These are phyloP conservation scores for Heteromormyrus szaboi DNA, from an alignment of 2,797 vertebrate genomes.

Conservation along the genomic window DNA sequence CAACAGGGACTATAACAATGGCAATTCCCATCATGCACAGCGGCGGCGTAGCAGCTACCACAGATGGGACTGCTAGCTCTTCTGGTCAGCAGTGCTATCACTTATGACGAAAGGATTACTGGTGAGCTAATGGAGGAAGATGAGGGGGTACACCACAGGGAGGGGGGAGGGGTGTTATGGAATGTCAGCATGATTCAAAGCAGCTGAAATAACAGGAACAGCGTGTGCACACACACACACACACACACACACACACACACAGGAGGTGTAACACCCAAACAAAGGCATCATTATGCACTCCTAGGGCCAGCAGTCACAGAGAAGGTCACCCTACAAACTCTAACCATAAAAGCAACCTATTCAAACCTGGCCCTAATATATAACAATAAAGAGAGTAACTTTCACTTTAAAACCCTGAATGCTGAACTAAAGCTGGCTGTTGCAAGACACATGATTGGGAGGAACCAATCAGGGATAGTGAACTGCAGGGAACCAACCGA, in stretches of 20 bases:
- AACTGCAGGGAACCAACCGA: not conserved
- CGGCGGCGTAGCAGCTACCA: not conserved
- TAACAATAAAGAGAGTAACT: not conserved
- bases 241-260: not conserved
- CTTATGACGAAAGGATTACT: slow-evolving; percentile 8
- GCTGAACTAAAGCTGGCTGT: not conserved
- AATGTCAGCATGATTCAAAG: slow-evolving; percentile 63
- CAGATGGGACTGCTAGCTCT: not conserved
- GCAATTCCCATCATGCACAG: slow-evolving; percentile 9
- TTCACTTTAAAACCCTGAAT: slow-evolving; percentile 11
- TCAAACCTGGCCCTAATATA: slow-evolving; percentile 38
- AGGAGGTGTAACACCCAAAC: not conserved
- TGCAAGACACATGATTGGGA: not conserved
- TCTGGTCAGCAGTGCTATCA: not conserved
- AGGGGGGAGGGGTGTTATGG: slow-evolving; percentile 40
- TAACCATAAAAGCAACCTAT: slow-evolving; percentile 48
- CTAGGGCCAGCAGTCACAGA: slow-evolving; percentile 18
- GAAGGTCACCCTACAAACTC: slow-evolving; percentile 29
- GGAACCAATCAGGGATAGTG: not conserved
- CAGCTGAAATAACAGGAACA: slow-evolving; percentile 65
- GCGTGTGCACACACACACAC: slow-evolving; percentile 7
- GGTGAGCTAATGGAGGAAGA: slow-evolving; percentile 18
- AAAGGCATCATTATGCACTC: not conserved
- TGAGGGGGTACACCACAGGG: slow-evolving; percentile 24
- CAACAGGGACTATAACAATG: not conserved